Evolutionary conservation across 2,797 vertebrate species (phyloP).

Genomic region (Cephalopachus bancanus): DNA sequence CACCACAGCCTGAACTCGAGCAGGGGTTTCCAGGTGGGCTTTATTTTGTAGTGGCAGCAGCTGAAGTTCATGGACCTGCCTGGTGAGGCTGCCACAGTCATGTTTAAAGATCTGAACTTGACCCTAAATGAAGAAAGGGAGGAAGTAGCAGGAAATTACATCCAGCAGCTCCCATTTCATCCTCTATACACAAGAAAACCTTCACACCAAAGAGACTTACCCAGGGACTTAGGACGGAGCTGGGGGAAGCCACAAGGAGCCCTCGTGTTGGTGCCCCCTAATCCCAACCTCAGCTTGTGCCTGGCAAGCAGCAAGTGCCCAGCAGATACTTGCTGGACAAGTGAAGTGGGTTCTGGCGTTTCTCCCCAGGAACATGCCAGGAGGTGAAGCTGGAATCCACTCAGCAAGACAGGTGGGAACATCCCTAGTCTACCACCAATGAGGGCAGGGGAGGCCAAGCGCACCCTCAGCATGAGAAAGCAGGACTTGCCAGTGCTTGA

Average conservation of each 20-base stretch:
- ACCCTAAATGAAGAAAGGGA: neutral
- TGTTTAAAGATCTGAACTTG: neutral
- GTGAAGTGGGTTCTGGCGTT: accelerated
- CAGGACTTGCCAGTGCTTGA: too few species aligned
- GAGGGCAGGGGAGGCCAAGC: too few species aligned
- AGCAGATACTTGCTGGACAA: neutral
- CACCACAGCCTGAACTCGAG: too few species aligned
- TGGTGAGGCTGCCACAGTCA: accelerated
- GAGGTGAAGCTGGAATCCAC: neutral
- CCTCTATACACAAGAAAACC: accelerated
- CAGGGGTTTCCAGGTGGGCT: neutral
- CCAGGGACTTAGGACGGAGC: neutral
- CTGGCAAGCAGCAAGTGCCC: accelerated
- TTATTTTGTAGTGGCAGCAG: accelerated
- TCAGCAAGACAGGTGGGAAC: neutral
- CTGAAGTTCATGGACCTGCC: neutral
- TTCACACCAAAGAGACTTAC: accelerated
- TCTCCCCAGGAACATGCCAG: neutral
- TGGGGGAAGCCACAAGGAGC: too few species aligned
- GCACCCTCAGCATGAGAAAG: too few species aligned
- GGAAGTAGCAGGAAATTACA: neutral
- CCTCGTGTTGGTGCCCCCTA: accelerated
- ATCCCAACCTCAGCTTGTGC: too few species aligned
- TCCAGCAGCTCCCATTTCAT: neutral
- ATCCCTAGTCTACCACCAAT: accelerated